Base-by-base conservation (phyloP, 1,140 invertebrate genomes). In the Drosophila athabasca region DNA sequence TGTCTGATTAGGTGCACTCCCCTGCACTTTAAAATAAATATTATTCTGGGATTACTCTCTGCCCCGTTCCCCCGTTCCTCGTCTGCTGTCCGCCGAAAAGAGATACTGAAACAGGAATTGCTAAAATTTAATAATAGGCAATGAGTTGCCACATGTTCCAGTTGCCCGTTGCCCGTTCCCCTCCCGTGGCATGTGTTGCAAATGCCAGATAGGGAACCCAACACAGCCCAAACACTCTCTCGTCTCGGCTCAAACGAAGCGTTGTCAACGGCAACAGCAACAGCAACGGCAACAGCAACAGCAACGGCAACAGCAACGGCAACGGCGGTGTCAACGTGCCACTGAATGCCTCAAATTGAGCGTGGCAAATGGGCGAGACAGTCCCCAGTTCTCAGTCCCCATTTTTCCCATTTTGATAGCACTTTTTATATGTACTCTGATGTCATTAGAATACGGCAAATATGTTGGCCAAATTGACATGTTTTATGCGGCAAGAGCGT, bases 1-100 rank as follows among this genome's bases (percentile, higher is more conserved):
- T 88, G 79, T 87, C 79, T 88, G 84, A 89, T 88, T 89, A 88
- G 84, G 80, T 74, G 83, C 83, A 79, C 83, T 82, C 60, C 62
- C 78, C 60, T 66, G 35, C 71, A 64, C 75, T 90, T 90, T 90
- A 90, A 90, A 87, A 90, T 82, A 75, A 90, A 90, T 90, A 90
- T 90, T 90, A 46, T 85, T 75, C 46, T 90, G 90, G 79, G 87
- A 87, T 90, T 90, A 89, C 52, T 88, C 41, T 43, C 54, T 39
- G 31, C 45, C 17, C 31, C 15, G 15, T 11, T 51, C 64, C 43
- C 17, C 17, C 17, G 17, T 19, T 19, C 17, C 58, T 68, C 60
- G 49, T 52, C 61, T 49, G 61, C 66, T 31, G 0, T 9, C 31
- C 31, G 8, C 31, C 31, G 31, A 31, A 62, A 59, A 59, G 48